phyloP scores from a whole-genome alignment of 2,113 vertebrate species.

The Triplophysa rosa region DNA sequence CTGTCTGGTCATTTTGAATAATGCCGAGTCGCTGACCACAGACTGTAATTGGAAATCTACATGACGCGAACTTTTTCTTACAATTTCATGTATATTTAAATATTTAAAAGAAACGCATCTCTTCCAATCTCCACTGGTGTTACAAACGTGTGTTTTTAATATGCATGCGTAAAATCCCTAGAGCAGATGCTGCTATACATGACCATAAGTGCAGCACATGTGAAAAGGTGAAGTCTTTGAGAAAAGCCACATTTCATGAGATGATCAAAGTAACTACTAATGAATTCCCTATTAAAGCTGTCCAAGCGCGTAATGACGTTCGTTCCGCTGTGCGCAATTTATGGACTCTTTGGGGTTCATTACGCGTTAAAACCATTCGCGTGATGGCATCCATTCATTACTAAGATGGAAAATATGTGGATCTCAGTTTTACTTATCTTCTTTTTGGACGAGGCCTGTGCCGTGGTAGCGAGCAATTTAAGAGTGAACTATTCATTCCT shows the following conservation, averaged over 20 bases:
- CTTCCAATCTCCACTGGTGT: too few species aligned
- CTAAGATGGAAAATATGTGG: constrained; percentile 19
- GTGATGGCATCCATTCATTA: constrained; percentile 21
- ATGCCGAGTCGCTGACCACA: too few species aligned
- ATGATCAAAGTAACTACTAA: constrained; percentile 35
- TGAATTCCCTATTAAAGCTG: not conserved
- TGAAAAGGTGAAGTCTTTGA: not conserved
- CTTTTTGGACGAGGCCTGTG: not conserved
- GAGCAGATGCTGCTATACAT: not conserved
- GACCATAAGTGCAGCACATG: not conserved
- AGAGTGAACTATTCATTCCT: not conserved
- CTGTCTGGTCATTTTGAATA: too few species aligned
- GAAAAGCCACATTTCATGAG: constrained; percentile 5
- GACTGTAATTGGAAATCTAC: too few species aligned
- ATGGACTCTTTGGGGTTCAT: constrained; percentile 4
- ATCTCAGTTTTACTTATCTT: not conserved
- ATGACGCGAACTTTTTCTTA: too few species aligned
- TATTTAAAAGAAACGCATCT: too few species aligned
- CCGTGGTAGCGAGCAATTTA: constrained; percentile 11
- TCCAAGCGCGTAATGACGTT: constrained; percentile 22
- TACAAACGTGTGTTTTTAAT: too few species aligned
- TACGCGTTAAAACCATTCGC: constrained; percentile 9
- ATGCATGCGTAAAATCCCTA: too few species aligned
- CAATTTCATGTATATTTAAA: too few species aligned
- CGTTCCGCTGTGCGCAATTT: not conserved